Evolutionary conservation across 2,797 vertebrate genomes (phyloP).

Genomic region (Darevskia mixta): DNA sequence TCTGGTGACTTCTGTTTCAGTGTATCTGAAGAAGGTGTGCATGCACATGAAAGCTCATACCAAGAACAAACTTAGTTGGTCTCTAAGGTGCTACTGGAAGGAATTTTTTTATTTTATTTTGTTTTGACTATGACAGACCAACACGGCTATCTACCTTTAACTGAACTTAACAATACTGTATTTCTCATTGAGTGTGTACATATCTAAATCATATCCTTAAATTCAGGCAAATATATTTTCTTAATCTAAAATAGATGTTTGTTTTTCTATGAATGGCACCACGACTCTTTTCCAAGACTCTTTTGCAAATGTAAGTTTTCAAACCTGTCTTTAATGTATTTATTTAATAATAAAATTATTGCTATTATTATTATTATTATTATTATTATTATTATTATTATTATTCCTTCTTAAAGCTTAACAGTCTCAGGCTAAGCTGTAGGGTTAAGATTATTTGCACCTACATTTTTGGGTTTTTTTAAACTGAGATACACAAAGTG

Average conservation of each 20-base stretch:
- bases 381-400: no score
- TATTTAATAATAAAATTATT: no score
- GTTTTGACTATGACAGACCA: no score
- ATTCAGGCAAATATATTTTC: neutral
- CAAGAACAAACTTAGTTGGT: no score
- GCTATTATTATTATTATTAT: neutral
- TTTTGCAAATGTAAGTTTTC: no score
- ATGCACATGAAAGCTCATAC: no score
- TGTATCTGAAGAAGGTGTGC: no score
- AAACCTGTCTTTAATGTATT: no score
- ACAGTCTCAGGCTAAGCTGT: neutral
- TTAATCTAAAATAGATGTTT: neutral
- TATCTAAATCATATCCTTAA: neutral
- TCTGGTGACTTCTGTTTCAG: no score
- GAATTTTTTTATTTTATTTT: no score
- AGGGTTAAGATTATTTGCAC: constrained; percentile 21
- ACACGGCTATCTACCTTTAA: no score
- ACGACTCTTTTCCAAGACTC: neutral
- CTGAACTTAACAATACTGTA: neutral
- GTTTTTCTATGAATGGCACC: neutral
- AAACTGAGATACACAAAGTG: neutral
- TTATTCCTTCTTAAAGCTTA: neutral
- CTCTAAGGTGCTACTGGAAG: no score
- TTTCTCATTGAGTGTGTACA: neutral
- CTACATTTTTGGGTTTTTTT: neutral